Evolutionary conservation across 1,140 invertebrate species (phyloP).

Genomic region (Neodiprion lecontei): DNA sequence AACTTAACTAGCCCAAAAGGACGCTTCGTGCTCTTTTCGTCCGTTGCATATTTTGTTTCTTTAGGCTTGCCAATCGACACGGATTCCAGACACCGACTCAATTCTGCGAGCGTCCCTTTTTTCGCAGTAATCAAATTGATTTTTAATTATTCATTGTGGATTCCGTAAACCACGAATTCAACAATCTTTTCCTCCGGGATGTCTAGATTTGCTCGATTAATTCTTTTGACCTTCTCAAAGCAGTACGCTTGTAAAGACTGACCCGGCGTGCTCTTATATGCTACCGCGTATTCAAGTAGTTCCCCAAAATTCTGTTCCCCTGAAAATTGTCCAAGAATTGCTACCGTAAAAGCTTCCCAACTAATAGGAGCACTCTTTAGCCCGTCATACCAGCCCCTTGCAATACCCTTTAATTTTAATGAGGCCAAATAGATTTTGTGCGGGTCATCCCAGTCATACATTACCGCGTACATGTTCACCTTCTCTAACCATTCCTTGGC

Average conservation of each 20-base stretch:
- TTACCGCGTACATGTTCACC: slow-evolving; percentile 3
- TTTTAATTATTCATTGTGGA: slow-evolving; percentile 9
- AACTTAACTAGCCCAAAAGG: too few species aligned
- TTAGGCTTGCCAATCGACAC: too few species aligned
- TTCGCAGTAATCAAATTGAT: too few species aligned
- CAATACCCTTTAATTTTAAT: slow-evolving; percentile 18
- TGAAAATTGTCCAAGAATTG: slow-evolving; percentile 19
- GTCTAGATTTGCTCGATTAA: slow-evolving; percentile 14
- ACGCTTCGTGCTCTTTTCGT: too few species aligned
- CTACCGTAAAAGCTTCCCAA: slow-evolving; percentile 12
- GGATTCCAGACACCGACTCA: too few species aligned
- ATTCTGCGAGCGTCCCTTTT: too few species aligned
- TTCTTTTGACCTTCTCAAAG: slow-evolving; percentile 17
- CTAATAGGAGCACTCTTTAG: slow-evolving; percentile 8
- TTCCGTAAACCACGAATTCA: slow-evolving; percentile 10
- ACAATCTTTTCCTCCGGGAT: slow-evolving; percentile 23
- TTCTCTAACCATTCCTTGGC: slow-evolving; percentile 24
- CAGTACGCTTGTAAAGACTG: slow-evolving; percentile 15
- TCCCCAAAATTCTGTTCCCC: slow-evolving; percentile 14
- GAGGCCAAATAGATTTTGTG: slow-evolving; percentile 15
- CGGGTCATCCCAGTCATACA: slow-evolving; percentile 26
- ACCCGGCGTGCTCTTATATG: slow-evolving; percentile 3
- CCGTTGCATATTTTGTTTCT: too few species aligned
- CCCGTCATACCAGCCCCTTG: slow-evolving; percentile 21
- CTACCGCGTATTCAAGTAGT: slow-evolving; percentile 13